These are phyloP conservation scores for Chlorospingus flavigularis DNA, from an alignment of 2,797 vertebrate genomes.

Conservation along the genomic window DNA sequence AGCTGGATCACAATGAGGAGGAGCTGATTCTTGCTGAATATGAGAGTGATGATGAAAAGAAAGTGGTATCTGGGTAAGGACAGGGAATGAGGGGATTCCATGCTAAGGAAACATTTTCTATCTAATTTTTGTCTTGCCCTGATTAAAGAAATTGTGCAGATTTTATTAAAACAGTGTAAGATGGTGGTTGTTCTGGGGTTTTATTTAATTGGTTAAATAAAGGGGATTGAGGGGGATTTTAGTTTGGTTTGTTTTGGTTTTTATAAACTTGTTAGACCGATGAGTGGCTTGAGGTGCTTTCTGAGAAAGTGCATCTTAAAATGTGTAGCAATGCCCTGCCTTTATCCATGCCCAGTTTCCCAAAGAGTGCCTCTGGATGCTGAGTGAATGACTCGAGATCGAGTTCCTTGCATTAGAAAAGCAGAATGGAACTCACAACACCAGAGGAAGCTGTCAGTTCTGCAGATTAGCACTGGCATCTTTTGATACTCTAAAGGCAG, in stretches of 20 bases:
- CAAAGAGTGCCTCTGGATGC: background rate
- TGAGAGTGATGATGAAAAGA: slow-evolving; percentile 91
- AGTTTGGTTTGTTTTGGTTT: background rate
- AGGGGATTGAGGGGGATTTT: background rate
- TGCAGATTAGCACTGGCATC: background rate
- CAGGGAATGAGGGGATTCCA: background rate
- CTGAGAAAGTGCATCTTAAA: background rate
- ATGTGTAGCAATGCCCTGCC: background rate
- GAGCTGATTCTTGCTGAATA: slow-evolving; percentile 92
- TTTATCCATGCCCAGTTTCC: background rate
- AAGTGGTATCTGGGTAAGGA: slow-evolving; percentile 67
- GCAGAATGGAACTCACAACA: background rate
- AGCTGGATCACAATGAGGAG: slow-evolving; percentile 81
- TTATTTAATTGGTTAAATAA: background rate
- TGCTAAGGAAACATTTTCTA: background rate
- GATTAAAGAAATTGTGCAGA: background rate
- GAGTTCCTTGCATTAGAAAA: background rate
- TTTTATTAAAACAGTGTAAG: background rate
- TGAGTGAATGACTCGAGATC: background rate
- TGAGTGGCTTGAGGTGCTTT: background rate
- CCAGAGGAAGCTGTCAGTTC: background rate
- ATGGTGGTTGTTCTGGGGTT: background rate
- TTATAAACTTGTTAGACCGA: background rate
- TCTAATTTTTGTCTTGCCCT: background rate
- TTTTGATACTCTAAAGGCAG: background rate